Evolutionary conservation across 2,113 vertebrate genomes (phyloP).

Genomic region (Sylvietta virens): DNA sequence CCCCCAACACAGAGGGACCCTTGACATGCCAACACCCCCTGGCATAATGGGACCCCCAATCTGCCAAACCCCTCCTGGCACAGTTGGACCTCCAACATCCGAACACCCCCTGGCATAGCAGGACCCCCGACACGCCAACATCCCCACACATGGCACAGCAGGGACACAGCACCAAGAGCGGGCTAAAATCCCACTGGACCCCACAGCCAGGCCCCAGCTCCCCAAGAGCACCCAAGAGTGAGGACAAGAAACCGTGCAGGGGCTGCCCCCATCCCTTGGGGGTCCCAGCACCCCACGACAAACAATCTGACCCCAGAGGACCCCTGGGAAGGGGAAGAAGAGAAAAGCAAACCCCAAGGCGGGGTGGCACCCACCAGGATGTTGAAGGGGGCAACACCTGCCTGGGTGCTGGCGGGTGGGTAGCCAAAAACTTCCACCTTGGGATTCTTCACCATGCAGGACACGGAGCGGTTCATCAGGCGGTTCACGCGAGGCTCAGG

Average conservation of each 20-base stretch:
- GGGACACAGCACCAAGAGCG: accelerated
- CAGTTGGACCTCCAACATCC: accelerated
- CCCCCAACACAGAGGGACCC: not conserved
- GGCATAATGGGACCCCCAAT: accelerated
- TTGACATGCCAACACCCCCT: accelerated
- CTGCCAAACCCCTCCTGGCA: accelerated
- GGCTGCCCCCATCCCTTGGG: not conserved
- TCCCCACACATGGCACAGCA: accelerated
- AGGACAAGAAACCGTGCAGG: not conserved
- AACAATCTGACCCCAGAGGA: accelerated
- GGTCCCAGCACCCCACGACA: accelerated
- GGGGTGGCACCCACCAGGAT: constrained; percentile 75
- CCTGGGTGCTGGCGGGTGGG: constrained; percentile 92
- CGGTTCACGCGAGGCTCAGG: constrained; percentile 91
- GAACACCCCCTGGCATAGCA: not conserved
- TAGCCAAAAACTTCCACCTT: constrained; percentile 96
- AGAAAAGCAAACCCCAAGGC: constrained; percentile 50
- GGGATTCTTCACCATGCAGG: constrained; percentile 95
- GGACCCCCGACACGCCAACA: not conserved
- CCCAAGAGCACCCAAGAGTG: not conserved
- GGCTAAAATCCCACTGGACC: not conserved
- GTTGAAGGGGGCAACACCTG: constrained; percentile 79
- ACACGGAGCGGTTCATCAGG: constrained; percentile 95
- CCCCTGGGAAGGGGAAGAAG: not conserved
- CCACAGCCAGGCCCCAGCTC: accelerated